Percentiles rank a stretch among this genome's conserved stretches.
Evolutionary conservation across 2,888 invertebrate species (phyloP).

Genomic region (Drosophila buzzatii): DNA sequence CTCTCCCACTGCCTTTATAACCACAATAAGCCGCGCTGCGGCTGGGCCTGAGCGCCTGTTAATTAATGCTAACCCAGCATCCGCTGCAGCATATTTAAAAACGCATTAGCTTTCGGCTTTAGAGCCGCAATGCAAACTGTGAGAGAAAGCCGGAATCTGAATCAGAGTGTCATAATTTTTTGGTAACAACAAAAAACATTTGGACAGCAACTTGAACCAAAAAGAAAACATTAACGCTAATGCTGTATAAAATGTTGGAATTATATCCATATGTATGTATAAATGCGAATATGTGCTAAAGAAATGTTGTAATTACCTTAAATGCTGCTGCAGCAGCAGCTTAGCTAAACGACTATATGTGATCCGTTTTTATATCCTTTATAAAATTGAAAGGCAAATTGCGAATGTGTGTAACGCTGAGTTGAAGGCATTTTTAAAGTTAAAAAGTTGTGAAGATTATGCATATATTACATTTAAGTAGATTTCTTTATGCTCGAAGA

Average conservation of each 20-base stretch:
- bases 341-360: conserved; percentile 9
- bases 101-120: conserved; percentile 68
- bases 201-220: conserved; percentile 35
- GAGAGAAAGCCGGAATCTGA: conserved; percentile 16
- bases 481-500: not conserved
- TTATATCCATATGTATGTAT: conserved; percentile 26
- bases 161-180: conserved; percentile 53
- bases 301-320: conserved; percentile 68
- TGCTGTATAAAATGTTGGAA: conserved; percentile 38
- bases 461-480: not conserved
- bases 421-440: not conserved
- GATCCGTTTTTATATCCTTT: conserved; percentile 4
- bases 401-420: not conserved
- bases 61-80: conserved; percentile 67
- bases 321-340: conserved; percentile 42
- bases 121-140: conserved; percentile 42
- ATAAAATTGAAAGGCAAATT: not conserved
- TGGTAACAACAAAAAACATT: conserved; percentile 37
- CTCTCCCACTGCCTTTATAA: not conserved
- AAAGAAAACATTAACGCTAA: conserved; percentile 47
- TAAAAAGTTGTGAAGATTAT: not conserved
- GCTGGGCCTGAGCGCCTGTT: conserved; percentile 50
- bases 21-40: conserved; percentile 35
- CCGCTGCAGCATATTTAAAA: conserved; percentile 78
- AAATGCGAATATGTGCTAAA: conserved; percentile 20